A percentile compares a stretch with the other conserved stretches of the same genome.
These are phyloP conservation scores for Psammodynastes pulverulentus DNA, from an alignment of 2,113 vertebrate species.

Conservation along the genomic window DNA sequence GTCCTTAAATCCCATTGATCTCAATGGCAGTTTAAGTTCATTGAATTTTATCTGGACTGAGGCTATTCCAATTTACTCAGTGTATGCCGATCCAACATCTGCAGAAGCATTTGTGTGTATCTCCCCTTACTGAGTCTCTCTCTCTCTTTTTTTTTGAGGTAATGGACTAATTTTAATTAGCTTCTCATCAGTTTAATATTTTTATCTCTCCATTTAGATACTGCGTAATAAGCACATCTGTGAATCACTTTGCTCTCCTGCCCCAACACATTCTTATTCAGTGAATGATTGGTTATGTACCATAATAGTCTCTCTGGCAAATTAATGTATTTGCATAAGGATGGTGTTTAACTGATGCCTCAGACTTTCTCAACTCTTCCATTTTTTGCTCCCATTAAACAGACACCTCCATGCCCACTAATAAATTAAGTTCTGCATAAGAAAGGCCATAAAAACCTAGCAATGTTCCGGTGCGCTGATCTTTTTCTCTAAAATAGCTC, in stretches of 20 bases:
- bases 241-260: slow-evolving; percentile 45
- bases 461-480: background rate
- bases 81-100: background rate
- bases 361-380: slow-evolving; percentile 40
- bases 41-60: slow-evolving; percentile 18
- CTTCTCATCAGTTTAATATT: slow-evolving; percentile 52
- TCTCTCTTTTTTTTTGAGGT: slow-evolving; percentile 40
- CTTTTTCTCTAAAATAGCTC: background rate
- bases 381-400: slow-evolving; percentile 47
- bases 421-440: slow-evolving; percentile 41
- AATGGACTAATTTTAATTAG: slow-evolving; percentile 54
- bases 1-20: background rate
- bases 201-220: slow-evolving; percentile 54
- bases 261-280: slow-evolving; percentile 38
- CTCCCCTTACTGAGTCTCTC: slow-evolving; percentile 35
- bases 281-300: slow-evolving; percentile 50
- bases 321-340: slow-evolving; percentile 52
- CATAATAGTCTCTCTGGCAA: slow-evolving; percentile 51
- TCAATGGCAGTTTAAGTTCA: slow-evolving; percentile 25
- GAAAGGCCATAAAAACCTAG: background rate
- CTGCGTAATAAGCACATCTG: slow-evolving; percentile 51
- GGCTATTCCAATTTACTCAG: background rate
- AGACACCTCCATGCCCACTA: slow-evolving; percentile 28
- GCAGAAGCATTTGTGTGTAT: background rate
- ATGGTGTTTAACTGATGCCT: slow-evolving; percentile 38